These are phyloP conservation scores for Pseudanteris insignis DNA, from an alignment of 2,888 invertebrate genomes.

Conservation along the genomic window DNA sequence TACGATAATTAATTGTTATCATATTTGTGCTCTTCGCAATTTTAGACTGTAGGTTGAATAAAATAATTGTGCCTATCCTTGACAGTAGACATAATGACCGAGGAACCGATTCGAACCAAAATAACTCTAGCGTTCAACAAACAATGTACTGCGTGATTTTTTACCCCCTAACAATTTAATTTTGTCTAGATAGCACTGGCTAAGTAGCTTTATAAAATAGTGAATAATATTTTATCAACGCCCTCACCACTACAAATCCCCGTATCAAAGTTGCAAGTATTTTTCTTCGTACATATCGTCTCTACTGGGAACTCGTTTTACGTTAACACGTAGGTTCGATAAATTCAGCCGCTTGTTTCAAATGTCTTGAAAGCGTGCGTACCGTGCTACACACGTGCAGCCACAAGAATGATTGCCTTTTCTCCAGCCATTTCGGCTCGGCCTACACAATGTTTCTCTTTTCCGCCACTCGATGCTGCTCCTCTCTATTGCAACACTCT, in stretches of 20 bases:
- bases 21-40: too few relatives aligned
- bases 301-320: conserved; percentile 39
- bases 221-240: too few relatives aligned
- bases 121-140: too few relatives aligned
- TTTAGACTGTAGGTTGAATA: too few relatives aligned
- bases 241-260: conserved; percentile 2
- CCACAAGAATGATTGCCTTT: conserved; percentile 42
- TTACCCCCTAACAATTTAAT: too few relatives aligned
- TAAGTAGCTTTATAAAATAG: too few relatives aligned
- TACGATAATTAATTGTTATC: too few relatives aligned
- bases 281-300: conserved; percentile 40
- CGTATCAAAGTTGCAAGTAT: conserved; percentile 22
- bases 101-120: too few relatives aligned
- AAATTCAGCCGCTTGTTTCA: conserved; percentile 45
- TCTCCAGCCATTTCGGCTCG: conserved; percentile 35
- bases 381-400: conserved; percentile 39
- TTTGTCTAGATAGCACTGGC: too few relatives aligned
- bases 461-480: conserved; percentile 32
- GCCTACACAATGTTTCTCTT: conserved; percentile 40
- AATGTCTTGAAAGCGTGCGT: conserved; percentile 45
- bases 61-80: too few relatives aligned
- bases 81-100: too few relatives aligned
- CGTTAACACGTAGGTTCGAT: conserved; percentile 45
- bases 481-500: conserved; percentile 35
- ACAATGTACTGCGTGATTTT: too few relatives aligned